A percentile compares a stretch with the other conserved stretches of the same genome.
Evolutionary conservation across 2,888 invertebrate genomes (phyloP).

Genomic region (Siphonodentalium dalli): DNA sequence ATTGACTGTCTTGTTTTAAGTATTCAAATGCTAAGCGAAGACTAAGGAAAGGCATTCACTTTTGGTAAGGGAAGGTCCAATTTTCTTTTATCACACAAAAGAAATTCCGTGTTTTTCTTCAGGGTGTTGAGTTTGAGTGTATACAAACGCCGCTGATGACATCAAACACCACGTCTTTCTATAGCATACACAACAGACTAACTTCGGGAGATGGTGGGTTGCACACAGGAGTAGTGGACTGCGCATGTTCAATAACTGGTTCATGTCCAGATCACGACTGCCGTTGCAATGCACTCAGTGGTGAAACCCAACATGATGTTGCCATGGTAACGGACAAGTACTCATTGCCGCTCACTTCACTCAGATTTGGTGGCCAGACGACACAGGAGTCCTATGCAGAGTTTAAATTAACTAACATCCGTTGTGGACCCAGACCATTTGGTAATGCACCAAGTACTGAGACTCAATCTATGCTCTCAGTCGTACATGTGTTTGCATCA

Average conservation of each 20-base stretch:
- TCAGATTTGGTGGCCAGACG: slow-evolving; percentile 27
- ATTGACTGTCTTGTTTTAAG: too few species aligned
- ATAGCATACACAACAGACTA: too few species aligned
- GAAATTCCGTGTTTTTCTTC: not conserved
- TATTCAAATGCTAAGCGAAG: too few species aligned
- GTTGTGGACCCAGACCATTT: slow-evolving; percentile 38
- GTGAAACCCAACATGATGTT: slow-evolving; percentile 30
- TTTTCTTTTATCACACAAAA: not conserved
- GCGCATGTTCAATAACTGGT: slow-evolving; percentile 37
- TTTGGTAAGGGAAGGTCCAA: too few species aligned
- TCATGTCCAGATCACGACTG: slow-evolving; percentile 39
- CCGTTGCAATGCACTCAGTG: slow-evolving; percentile 42
- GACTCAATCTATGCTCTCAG: too few species aligned
- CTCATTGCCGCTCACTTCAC: slow-evolving; percentile 30
- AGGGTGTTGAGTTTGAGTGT: slow-evolving; percentile 45
- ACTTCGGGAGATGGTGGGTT: too few species aligned
- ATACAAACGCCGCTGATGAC: slow-evolving; percentile 35
- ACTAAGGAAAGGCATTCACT: too few species aligned
- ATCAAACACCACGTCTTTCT: slow-evolving; percentile 14
- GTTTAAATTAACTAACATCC: slow-evolving; percentile 23
- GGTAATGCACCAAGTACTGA: too few species aligned
- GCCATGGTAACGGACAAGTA: slow-evolving; percentile 37
- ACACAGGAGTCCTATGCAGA: slow-evolving; percentile 8
- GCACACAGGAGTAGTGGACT: slow-evolving; percentile 29
- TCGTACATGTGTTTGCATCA: too few species aligned